Conservation (phyloP, 2,888 invertebrate species). For the Cybosia mesomella region DNA sequence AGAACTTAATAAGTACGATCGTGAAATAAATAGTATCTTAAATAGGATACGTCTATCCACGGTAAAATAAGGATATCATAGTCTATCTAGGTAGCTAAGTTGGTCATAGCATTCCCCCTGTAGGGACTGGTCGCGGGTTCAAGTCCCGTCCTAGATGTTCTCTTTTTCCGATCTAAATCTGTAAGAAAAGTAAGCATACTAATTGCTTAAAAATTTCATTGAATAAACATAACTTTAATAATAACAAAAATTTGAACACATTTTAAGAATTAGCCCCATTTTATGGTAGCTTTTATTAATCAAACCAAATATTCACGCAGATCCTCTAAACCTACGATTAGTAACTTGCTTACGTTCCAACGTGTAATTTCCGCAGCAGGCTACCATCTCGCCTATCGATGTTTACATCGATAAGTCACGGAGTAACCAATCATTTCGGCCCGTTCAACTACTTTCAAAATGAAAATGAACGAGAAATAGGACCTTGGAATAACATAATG, state of each 20-base stretch:
- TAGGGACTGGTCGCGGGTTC: too few relatives aligned
- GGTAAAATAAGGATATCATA: too few relatives aligned
- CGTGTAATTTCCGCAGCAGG: slow-evolving; percentile 60
- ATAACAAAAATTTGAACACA: not conserved
- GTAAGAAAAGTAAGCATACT: too few relatives aligned
- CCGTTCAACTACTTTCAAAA: slow-evolving; percentile 34
- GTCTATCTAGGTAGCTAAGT: too few relatives aligned
- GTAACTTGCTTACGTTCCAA: slow-evolving; percentile 48
- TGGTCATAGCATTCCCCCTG: too few relatives aligned
- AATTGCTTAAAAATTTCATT: too few relatives aligned
- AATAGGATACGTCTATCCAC: too few relatives aligned
- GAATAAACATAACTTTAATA: not conserved
- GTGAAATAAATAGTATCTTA: too few relatives aligned
- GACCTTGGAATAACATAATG: not conserved
- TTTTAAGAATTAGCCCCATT: not conserved
- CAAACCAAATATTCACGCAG: slow-evolving; percentile 35
- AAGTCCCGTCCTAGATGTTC: too few relatives aligned
- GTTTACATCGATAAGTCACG: slow-evolving; percentile 72
- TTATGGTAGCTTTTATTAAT: not conserved
- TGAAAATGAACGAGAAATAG: slow-evolving; percentile 24
- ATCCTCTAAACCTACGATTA: slow-evolving; percentile 42
- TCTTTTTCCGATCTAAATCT: too few relatives aligned
- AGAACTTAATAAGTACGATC: too few relatives aligned
- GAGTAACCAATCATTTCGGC: slow-evolving; percentile 57
- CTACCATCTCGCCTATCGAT: slow-evolving; percentile 65